These are phyloP conservation scores for Ochropleura leucogaster DNA, from an alignment of 2,888 invertebrate genomes.

Conservation along the genomic window DNA sequence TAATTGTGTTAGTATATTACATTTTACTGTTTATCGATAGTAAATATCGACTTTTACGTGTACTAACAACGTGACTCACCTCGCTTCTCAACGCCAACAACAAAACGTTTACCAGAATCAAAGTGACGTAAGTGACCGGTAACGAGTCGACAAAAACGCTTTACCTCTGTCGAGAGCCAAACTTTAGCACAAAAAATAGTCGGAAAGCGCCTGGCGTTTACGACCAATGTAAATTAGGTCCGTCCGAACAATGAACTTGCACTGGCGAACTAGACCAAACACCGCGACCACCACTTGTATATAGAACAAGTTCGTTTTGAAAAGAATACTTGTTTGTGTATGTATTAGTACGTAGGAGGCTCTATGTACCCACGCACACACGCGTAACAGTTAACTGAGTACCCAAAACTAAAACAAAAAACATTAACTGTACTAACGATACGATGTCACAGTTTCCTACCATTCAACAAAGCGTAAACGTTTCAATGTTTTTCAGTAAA, in stretches of 20 bases:
- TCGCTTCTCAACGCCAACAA: constrained; percentile 89
- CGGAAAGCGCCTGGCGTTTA: constrained; percentile 82
- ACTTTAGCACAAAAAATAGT: constrained; percentile 79
- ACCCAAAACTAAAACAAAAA: constrained; percentile 65
- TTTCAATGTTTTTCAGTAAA: constrained; percentile 57
- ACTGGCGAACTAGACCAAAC: constrained; percentile 90
- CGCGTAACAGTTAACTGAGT: constrained; percentile 63
- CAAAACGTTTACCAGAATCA: constrained; percentile 80
- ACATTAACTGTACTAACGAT: constrained; percentile 67
- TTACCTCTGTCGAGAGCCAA: constrained; percentile 79
- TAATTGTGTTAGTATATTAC: constrained; percentile 1
- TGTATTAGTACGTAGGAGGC: constrained; percentile 77
- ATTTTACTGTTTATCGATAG: constrained; percentile 76
- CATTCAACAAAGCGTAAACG: constrained; percentile 68
- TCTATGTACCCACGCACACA: constrained; percentile 74
- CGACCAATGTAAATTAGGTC: constrained; percentile 73
- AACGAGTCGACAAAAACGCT: constrained; percentile 82
- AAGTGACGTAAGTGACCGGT: constrained; percentile 84
- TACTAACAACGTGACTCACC: constrained; percentile 88
- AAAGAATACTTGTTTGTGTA: constrained; percentile 75
- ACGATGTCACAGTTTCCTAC: constrained; percentile 68
- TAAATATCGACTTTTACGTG: constrained; percentile 79
- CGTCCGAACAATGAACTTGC: constrained; percentile 89
- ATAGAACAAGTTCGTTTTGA: constrained; percentile 78
- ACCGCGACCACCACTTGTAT: constrained; percentile 82